Evolutionary conservation across 2,888 invertebrate species (phyloP).

Genomic region (Clusia tigrina): DNA sequence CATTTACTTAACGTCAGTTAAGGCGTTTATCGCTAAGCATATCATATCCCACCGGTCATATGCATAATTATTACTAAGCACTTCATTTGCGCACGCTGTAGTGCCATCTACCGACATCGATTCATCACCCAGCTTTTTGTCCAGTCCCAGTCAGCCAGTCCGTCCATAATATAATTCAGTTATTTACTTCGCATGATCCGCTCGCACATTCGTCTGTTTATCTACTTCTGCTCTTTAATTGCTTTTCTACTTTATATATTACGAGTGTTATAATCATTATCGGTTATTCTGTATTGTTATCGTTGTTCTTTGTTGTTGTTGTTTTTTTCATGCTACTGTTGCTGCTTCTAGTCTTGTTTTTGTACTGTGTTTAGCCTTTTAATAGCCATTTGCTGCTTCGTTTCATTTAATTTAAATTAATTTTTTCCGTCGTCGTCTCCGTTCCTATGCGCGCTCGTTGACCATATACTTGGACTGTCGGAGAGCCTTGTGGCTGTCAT

Average conservation of each 20-base stretch:
- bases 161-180: slow-evolving; percentile 25
- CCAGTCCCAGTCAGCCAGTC: too few relatives aligned
- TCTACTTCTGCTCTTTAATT: slow-evolving; percentile 11
- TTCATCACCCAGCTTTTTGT: background rate
- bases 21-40: too few relatives aligned
- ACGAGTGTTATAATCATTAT: slow-evolving; percentile 42
- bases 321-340: too few relatives aligned
- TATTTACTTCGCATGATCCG: slow-evolving; percentile 15
- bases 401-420: slow-evolving; percentile 19
- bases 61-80: background rate
- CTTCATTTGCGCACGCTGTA: background rate
- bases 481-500: slow-evolving; percentile 42
- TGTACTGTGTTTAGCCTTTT: slow-evolving; percentile 10
- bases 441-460: slow-evolving; percentile 7
- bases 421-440: background rate
- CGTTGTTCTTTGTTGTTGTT: too few relatives aligned
- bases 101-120: background rate
- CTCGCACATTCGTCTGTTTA: background rate
- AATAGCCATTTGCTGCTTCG: slow-evolving; percentile 7
- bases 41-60: too few relatives aligned
- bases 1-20: too few relatives aligned
- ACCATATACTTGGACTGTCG: background rate
- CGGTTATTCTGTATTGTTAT: slow-evolving; percentile 8
- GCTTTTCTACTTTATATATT: slow-evolving; percentile 38
- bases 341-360: background rate